phyloP scores from a whole-genome alignment of 1,140 invertebrate species.

The Reticulitermes speratus region DNA sequence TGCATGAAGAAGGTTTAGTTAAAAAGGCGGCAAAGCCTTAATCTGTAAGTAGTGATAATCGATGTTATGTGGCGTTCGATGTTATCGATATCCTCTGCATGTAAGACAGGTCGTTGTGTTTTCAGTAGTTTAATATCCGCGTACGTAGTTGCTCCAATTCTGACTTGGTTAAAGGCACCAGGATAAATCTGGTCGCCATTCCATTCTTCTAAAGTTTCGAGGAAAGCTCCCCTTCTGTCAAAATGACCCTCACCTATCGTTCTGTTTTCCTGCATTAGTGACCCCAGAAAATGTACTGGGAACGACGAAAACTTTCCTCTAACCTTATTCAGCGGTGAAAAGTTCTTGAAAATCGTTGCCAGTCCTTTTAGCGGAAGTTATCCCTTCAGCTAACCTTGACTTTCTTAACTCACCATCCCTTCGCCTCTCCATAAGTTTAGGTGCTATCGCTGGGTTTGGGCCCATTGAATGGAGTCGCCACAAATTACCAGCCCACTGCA shows the following conservation, averaged over 20 bases:
- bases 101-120: too few relatives aligned
- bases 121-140: too few relatives aligned
- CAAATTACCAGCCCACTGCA: background rate
- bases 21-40: too few relatives aligned
- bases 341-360: background rate
- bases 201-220: background rate
- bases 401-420: background rate
- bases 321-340: background rate
- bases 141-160: too few relatives aligned
- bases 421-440: background rate
- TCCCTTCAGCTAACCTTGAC: background rate
- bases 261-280: conserved; percentile 4
- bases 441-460: background rate
- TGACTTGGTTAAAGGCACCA: too few relatives aligned
- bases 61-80: too few relatives aligned
- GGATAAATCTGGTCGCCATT: background rate
- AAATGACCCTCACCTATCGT: background rate
- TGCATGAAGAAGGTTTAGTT: too few relatives aligned
- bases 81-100: too few relatives aligned
- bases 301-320: background rate
- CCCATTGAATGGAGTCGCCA: background rate
- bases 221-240: background rate
- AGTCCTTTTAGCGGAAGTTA: background rate
- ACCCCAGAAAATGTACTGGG: background rate
- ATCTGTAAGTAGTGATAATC: too few relatives aligned